Evolutionary conservation across 2,888 invertebrate species (phyloP).

Genomic region (Nyleta sp.): DNA sequence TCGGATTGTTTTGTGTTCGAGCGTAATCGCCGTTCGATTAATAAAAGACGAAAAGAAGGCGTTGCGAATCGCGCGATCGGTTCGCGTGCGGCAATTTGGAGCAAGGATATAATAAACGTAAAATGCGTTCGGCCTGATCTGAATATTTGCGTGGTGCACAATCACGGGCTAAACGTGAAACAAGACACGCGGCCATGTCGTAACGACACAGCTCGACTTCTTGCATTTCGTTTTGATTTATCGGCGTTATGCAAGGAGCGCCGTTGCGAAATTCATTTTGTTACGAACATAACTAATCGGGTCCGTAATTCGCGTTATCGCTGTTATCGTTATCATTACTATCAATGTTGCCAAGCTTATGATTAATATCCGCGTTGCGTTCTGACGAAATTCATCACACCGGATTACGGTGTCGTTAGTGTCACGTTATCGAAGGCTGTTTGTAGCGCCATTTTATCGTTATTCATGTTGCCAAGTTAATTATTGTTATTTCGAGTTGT

Average conservation of each 20-base stretch:
- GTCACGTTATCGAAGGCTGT: neutral
- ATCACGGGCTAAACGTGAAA: slow-evolving; percentile 48
- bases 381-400: slow-evolving; percentile 26
- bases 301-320: slow-evolving; percentile 28
- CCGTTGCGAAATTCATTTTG: slow-evolving; percentile 29
- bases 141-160: slow-evolving; percentile 50
- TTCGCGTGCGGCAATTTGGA: slow-evolving; percentile 55
- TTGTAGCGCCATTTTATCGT: neutral
- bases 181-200: slow-evolving; percentile 21
- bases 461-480: no score
- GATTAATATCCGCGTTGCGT: slow-evolving; percentile 15
- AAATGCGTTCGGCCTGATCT: slow-evolving; percentile 55
- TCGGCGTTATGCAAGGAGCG: slow-evolving; percentile 28
- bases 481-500: neutral
- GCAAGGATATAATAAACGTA: slow-evolving; percentile 64
- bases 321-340: slow-evolving; percentile 28
- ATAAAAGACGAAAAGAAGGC: slow-evolving; percentile 53
- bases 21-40: no score
- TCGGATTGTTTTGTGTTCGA: no score
- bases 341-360: slow-evolving; percentile 14
- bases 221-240: slow-evolving; percentile 52
- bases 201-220: slow-evolving; percentile 21
- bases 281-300: slow-evolving; percentile 28
- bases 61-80: slow-evolving; percentile 50
- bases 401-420: slow-evolving; percentile 21